Percentiles rank a stretch among this genome's conserved stretches.
phyloP scores from a whole-genome alignment of 2,113 vertebrate genomes.

The Heterochromis multidens region DNA sequence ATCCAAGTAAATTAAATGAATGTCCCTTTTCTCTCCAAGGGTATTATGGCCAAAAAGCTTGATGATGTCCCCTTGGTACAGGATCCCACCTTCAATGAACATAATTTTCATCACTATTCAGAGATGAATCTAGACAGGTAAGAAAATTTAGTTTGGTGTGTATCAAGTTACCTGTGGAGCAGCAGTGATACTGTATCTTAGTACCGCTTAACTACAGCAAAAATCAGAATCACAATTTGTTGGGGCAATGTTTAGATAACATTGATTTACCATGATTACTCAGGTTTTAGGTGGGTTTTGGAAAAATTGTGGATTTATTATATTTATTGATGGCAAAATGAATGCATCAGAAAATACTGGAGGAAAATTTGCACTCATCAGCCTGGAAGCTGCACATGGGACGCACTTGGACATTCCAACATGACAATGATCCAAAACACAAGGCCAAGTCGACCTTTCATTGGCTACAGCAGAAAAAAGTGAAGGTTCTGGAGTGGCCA shows the following conservation, averaged over 20 bases:
- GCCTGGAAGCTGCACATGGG: too few relatives aligned
- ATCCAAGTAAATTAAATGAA: neutral
- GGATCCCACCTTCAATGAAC: neutral
- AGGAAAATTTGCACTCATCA: too few relatives aligned
- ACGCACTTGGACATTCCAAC: too few relatives aligned
- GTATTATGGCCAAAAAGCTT: slow-evolving; percentile 20
- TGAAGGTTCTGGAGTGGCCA: too few relatives aligned
- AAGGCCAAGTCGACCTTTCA: too few relatives aligned
- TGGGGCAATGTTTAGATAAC: neutral
- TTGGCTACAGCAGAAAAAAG: too few relatives aligned
- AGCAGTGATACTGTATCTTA: neutral
- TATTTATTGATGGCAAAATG: too few relatives aligned
- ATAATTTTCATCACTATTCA: neutral
- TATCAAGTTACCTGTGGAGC: neutral
- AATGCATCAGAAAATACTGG: too few relatives aligned
- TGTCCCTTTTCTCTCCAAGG: neutral
- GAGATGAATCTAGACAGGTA: slow-evolving; percentile 47
- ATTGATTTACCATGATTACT: neutral
- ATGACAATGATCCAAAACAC: too few relatives aligned
- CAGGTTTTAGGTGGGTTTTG: neutral
- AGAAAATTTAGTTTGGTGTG: neutral
- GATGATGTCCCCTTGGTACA: neutral
- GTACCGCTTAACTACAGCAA: neutral
- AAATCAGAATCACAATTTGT: too few relatives aligned
- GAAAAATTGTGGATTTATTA: neutral